Base-by-base conservation (phyloP, 2,888 invertebrate genomes). In the Amphipoea oculea region DNA sequence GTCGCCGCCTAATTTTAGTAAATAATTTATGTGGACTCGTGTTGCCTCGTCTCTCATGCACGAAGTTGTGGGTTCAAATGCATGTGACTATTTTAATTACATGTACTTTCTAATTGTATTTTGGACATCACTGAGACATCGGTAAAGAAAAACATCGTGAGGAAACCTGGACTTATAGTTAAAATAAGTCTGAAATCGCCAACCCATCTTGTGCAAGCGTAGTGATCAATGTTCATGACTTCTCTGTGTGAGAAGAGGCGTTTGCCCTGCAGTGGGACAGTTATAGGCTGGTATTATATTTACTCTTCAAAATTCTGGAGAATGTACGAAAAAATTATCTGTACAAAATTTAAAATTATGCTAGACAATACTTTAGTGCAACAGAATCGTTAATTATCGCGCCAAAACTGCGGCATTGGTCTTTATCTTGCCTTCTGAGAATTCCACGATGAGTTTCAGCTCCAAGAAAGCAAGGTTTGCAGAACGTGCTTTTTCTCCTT, bases 391-490 rank as follows among this genome's bases (percentile, higher is more conserved):
- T 17, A 60, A n/a, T 76, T 12, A n/a, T 57, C 7, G 9, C 14
- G 1, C n/a, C 17, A 17, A 23, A 71, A 48, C 40, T 48, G 20
- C 62, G 71, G 23, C 6, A 12, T 54, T 54, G 42, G n/a, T 51
- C 17, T 17, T 48, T 62, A 63, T 48, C n/a, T 62, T 20, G 6
- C 3, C 1, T 81, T 81, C 71, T 57, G 4, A 69, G 42, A 77
- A 81, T 48, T 51, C 3, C 17, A 14, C 54, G 40, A 75, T 57
- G 11, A 36, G n/a, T 51, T 68, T n/a, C 45, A 57, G 29, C 68
- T 81, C 36, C 4, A 17, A 68, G 63, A 81, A 81, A 73, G 11
- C 48, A 67, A 60, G 20, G 51, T 62, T 62, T 36, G 14, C 42
- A 12, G 20, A 67, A 67, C 73, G 51, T 62, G 51, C 7, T 40